Conservation (phyloP, 2,888 invertebrate species). For the Tiphia femorata region DNA sequence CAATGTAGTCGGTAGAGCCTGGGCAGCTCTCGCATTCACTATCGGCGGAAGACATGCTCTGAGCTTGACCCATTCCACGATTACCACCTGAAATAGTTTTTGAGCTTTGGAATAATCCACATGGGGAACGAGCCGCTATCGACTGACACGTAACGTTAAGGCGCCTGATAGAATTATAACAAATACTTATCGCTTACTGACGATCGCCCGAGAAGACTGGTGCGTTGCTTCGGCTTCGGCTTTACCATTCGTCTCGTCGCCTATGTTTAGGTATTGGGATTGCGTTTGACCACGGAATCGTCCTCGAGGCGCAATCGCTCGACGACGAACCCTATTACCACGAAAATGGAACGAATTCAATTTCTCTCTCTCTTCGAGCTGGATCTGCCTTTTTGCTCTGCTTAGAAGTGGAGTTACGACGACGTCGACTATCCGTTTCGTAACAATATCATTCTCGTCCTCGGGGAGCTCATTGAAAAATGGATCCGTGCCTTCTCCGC, state of each 20-base stretch:
- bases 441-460: constrained; percentile 53
- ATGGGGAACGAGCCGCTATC: not conserved
- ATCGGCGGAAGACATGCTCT: constrained; percentile 83
- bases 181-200: constrained; percentile 72
- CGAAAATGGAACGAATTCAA: constrained; percentile 24
- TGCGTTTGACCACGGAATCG: constrained; percentile 84
- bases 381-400: constrained; percentile 49
- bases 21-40: constrained; percentile 79
- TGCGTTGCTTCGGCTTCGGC: constrained; percentile 86
- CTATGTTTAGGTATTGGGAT: constrained; percentile 84
- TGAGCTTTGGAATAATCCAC: not conserved
- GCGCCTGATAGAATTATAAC: constrained; percentile 1
- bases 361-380: constrained; percentile 40
- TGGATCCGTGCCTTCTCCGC: constrained; percentile 36
- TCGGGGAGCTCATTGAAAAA: constrained; percentile 56
- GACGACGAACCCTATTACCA: constrained; percentile 49
- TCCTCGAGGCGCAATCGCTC: constrained; percentile 60
- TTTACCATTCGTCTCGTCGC: constrained; percentile 75
- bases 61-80: constrained; percentile 90
- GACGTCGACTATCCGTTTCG: constrained; percentile 41
- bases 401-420: constrained; percentile 42
- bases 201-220: constrained; percentile 78
- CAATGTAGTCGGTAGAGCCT: constrained; percentile 52
- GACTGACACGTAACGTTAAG: not conserved
- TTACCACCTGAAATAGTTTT: constrained; percentile 75